phyloP scores from a whole-genome alignment of 2,113 vertebrate species.

The Vombatus ursinus region DNA sequence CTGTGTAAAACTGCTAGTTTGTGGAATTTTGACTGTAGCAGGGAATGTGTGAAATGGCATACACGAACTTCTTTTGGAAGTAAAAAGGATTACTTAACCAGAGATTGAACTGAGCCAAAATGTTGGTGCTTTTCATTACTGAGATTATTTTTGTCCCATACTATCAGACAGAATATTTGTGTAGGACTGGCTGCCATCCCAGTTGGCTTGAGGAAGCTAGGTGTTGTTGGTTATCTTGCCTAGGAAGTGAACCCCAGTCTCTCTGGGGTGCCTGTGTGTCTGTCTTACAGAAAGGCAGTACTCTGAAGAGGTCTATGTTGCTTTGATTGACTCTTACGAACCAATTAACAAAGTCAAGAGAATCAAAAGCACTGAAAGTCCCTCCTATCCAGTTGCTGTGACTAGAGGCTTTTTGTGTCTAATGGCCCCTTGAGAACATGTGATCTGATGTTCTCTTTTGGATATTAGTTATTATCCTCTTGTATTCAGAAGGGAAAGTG shows the following conservation, averaged over 20 bases:
- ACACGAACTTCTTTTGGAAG: background rate
- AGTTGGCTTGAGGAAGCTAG: constrained; percentile 7
- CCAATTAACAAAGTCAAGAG: background rate
- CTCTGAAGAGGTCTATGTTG: background rate
- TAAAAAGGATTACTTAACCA: constrained; percentile 7
- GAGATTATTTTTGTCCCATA: background rate
- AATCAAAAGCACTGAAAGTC: background rate
- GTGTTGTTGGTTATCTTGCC: background rate
- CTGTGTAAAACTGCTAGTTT: constrained; percentile 17
- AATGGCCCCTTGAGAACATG: background rate
- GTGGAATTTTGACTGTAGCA: background rate
- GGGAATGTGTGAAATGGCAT: background rate
- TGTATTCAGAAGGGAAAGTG: constrained; percentile 38
- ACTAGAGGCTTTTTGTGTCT: background rate
- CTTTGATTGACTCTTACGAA: background rate
- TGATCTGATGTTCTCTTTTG: constrained; percentile 1
- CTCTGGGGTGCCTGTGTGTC: background rate
- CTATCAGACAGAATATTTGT: background rate
- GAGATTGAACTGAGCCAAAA: background rate
- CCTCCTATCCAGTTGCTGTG: background rate
- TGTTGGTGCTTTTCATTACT: background rate
- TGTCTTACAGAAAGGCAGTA: background rate
- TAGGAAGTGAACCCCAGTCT: background rate
- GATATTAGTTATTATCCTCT: background rate
- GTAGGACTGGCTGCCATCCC: background rate